Conservation (phyloP, 2,888 invertebrate genomes). For the Eupithecia exiguata region DNA sequence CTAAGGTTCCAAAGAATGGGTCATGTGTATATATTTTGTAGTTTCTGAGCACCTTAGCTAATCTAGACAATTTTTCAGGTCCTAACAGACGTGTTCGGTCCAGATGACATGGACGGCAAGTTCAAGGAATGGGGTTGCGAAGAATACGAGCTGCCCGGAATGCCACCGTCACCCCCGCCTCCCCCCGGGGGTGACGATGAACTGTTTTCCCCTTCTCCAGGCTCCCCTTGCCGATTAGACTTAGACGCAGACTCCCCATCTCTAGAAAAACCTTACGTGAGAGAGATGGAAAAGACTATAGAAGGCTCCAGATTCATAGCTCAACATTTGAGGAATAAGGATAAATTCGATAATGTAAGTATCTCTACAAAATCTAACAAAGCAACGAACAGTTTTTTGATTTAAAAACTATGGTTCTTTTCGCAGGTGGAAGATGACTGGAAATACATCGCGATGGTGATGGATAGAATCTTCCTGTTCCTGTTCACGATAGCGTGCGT, state of each 20-base stretch:
- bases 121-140: conserved; percentile 84
- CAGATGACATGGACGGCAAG: conserved; percentile 80
- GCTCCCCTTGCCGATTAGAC: conserved; percentile 84
- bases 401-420: conserved; percentile 25
- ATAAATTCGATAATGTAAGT: conserved; percentile 96
- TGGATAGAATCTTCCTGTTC: conserved; percentile 98
- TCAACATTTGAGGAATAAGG: conserved; percentile 97
- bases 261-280: conserved; percentile 91
- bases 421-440: conserved; percentile 97
- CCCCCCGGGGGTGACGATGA: conserved; percentile 92
- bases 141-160: conserved; percentile 90
- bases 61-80: conserved; percentile 75
- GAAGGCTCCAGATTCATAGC: conserved; percentile 97
- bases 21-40: background rate
- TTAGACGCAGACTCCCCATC: conserved; percentile 88
- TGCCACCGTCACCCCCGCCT: conserved; percentile 88
- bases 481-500: conserved; percentile 97
- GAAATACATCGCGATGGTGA: conserved; percentile 98
- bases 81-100: conserved; percentile 90
- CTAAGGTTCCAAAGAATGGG: background rate
- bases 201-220: conserved; percentile 91
- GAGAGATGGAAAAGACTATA: conserved; percentile 95
- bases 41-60: background rate
- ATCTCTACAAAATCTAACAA: conserved; percentile 23
- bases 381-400: background rate